Conservation (phyloP, 2,797 vertebrate genomes). For the Cheirogaleus major region DNA sequence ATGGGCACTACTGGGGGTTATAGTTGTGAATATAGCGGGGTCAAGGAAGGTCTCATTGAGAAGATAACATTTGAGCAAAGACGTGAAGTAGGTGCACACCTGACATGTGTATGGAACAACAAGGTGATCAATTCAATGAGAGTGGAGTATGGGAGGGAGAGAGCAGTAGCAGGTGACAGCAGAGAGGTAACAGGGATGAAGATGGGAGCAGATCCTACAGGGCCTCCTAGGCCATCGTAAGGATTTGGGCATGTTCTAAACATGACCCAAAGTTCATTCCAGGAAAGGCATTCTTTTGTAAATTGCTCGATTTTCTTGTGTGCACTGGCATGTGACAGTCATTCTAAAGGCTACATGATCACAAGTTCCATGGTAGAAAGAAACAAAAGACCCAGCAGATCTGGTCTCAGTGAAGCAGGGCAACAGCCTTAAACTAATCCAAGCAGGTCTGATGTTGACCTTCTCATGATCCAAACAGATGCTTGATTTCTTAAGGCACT, state of each 20-base stretch:
- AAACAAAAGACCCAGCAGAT: background rate
- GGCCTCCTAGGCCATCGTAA: background rate
- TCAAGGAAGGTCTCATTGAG: background rate
- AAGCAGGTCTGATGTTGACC: background rate
- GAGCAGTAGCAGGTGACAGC: background rate
- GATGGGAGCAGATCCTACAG: background rate
- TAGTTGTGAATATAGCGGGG: background rate
- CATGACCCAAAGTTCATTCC: background rate
- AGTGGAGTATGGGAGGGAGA: too few species aligned
- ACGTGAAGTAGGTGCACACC: background rate
- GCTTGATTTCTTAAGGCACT: background rate
- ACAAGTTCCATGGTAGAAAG: background rate
- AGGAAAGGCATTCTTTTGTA: background rate
- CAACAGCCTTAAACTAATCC: background rate
- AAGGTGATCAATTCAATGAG: rapidly evolving
- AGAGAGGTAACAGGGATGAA: background rate
- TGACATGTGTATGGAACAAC: background rate
- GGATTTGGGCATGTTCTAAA: background rate
- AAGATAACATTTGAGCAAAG: background rate
- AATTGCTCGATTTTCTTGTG: background rate
- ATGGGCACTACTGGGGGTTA: background rate
- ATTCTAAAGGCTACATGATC: background rate
- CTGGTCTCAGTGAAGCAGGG: background rate
- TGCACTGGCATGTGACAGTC: background rate
- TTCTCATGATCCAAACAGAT: background rate